phyloP scores from a whole-genome alignment of 2,888 invertebrate species.

The Sarcophaga carnaria region DNA sequence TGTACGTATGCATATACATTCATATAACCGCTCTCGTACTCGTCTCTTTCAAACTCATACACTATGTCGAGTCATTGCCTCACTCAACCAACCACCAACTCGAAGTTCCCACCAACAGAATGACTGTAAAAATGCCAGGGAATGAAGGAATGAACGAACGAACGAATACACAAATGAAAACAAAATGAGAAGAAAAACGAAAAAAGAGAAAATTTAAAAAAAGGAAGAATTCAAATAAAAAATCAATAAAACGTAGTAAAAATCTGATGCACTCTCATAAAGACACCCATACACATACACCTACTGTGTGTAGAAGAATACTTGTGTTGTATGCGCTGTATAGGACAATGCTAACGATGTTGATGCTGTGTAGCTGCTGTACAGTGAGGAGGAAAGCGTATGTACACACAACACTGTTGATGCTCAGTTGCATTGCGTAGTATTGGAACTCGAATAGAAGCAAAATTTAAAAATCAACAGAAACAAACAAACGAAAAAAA shows the following conservation, averaged over 20 bases:
- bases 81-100: background rate
- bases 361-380: background rate
- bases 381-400: no score
- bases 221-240: slow-evolving; percentile 33
- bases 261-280: slow-evolving; percentile 62
- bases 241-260: slow-evolving; percentile 70
- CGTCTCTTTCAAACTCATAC: background rate
- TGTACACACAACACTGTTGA: background rate
- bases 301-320: background rate
- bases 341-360: slow-evolving; percentile 45
- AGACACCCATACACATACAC: background rate
- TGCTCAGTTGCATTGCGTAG: slow-evolving; percentile 55
- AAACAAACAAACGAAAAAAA: slow-evolving; percentile 20
- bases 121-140: slow-evolving; percentile 16
- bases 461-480: slow-evolving; percentile 15
- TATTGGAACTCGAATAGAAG: slow-evolving; percentile 49
- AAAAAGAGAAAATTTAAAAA: background rate
- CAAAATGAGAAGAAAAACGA: background rate
- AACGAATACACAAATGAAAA: background rate
- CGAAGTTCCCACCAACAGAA: slow-evolving; percentile 48
- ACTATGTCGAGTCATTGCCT: background rate
- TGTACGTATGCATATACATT: no score
- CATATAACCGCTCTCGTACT: no score
- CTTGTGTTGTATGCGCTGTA: background rate
- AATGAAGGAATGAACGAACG: slow-evolving; percentile 20